Conservation (phyloP, 2,797 vertebrate genomes). For the Gymnodraco acuticeps region DNA sequence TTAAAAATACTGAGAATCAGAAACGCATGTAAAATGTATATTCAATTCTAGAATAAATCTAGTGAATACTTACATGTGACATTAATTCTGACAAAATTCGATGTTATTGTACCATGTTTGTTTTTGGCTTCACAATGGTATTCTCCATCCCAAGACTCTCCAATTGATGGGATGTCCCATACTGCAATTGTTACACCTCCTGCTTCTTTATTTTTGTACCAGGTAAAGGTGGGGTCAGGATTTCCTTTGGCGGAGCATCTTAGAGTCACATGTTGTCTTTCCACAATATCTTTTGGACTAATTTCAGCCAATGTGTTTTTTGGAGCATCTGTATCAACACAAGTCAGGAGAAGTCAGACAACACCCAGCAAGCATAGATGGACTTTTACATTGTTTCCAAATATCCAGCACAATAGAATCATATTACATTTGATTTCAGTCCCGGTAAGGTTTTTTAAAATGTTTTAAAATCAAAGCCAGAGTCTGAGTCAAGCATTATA, state of each 20-base stretch:
- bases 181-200: rapidly evolving
- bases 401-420: neutral
- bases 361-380: neutral
- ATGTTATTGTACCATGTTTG: rapidly evolving
- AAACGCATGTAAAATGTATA: neutral
- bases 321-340: constrained; percentile 68
- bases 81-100: neutral
- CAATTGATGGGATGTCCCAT: neutral
- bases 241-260: constrained; percentile 63
- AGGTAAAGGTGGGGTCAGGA: constrained; percentile 36
- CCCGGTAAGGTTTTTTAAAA: neutral
- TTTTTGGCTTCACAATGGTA: constrained; percentile 71
- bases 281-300: rapidly evolving
- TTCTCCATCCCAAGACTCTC: constrained; percentile 24
- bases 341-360: neutral
- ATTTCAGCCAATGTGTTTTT: rapidly evolving
- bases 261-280: constrained; percentile 48
- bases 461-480: too few relatives aligned
- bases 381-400: neutral
- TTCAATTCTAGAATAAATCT: neutral
- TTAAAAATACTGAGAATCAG: neutral
- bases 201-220: constrained; percentile 2
- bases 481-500: too few relatives aligned
- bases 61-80: constrained; percentile 71
- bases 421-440: neutral